Evolutionary conservation across 2,113 vertebrate genomes (phyloP).

Genomic region (Plecotus auritus): DNA sequence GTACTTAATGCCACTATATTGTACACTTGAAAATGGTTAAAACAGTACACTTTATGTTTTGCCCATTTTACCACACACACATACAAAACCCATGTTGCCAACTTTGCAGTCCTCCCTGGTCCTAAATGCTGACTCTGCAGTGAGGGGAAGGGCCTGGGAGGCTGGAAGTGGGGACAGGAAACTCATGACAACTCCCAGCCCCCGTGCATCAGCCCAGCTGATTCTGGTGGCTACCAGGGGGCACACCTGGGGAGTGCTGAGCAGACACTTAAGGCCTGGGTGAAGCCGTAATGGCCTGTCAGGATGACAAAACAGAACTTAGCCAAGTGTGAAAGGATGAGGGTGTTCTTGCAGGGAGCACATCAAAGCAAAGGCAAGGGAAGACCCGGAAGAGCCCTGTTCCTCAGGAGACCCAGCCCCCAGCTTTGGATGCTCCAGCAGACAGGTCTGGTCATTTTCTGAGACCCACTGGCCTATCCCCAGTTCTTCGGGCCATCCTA

Average conservation of each 20-base stretch:
- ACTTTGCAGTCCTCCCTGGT: not conserved
- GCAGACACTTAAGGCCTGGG: not conserved
- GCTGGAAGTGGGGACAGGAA: conserved; percentile 46
- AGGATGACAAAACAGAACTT: not conserved
- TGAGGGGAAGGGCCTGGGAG: not conserved
- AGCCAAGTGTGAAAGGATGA: not conserved
- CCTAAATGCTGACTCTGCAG: conserved; percentile 34
- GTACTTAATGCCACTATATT: not conserved
- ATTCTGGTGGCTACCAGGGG: not conserved
- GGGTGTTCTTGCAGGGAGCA: not conserved
- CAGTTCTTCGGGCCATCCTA: not conserved
- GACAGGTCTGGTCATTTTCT: not conserved
- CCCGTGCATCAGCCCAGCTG: not conserved
- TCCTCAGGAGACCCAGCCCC: not conserved
- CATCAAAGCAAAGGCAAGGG: not conserved
- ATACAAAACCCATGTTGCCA: not conserved
- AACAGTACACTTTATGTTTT: not conserved
- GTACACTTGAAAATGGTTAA: not conserved
- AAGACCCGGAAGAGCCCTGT: not conserved
- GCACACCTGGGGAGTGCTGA: not conserved
- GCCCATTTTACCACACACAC: not conserved
- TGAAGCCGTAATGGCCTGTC: not conserved
- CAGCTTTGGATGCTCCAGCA: not conserved
- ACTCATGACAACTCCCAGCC: conserved; percentile 41
- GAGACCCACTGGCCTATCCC: not conserved